Conservation (phyloP, 2,113 vertebrate genomes). For the Pomatostomus ruficeps region DNA sequence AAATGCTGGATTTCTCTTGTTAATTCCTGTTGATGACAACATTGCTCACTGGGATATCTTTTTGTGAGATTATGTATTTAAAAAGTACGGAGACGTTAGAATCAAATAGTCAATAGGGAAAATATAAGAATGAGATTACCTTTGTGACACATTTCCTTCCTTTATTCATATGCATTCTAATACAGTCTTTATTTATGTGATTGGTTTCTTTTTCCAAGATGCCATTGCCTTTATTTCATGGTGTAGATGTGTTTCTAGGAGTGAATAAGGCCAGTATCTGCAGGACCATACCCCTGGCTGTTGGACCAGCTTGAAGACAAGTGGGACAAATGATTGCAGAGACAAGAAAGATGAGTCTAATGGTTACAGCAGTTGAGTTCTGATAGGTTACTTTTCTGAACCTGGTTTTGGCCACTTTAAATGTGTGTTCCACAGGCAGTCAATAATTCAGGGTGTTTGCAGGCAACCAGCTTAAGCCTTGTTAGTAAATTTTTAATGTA, state of each 20-base stretch:
- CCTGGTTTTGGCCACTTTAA: neutral
- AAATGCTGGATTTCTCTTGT: neutral
- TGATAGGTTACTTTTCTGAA: neutral
- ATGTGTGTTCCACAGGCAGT: neutral
- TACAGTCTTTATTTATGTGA: neutral
- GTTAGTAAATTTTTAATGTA: neutral
- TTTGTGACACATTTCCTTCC: neutral
- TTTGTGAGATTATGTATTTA: neutral
- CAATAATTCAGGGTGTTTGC: neutral
- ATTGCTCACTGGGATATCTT: neutral
- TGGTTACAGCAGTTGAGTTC: neutral
- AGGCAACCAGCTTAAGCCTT: neutral
- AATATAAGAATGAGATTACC: neutral
- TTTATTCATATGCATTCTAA: neutral
- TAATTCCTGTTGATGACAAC: neutral
- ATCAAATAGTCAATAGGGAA: neutral
- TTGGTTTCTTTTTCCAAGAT: neutral
- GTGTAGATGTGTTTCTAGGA: neutral
- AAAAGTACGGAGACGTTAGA: neutral
- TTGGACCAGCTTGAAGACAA: neutral
- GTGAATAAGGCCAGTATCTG: neutral
- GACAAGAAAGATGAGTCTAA: neutral
- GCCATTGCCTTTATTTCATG: neutral
- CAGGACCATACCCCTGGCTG: neutral
- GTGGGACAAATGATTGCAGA: neutral